Evolutionary conservation across 92 coral and sea anemone genomes (phyloP).

Genomic region (Actinostola sp.): DNA sequence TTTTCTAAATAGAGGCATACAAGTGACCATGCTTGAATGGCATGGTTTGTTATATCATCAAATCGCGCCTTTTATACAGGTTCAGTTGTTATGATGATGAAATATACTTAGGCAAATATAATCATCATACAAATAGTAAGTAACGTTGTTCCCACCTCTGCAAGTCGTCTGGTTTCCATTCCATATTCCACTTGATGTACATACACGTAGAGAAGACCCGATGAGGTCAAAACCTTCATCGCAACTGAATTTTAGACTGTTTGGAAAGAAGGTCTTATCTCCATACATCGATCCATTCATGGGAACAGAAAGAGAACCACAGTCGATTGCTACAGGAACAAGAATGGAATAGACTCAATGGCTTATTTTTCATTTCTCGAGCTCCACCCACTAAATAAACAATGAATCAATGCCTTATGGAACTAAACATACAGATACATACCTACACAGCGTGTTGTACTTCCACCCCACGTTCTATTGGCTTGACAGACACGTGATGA

Average conservation of each 20-base stretch:
- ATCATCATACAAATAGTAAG: no score
- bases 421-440: background rate
- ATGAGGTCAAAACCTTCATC: constrained; percentile 54
- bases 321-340: constrained; percentile 39
- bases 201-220: constrained; percentile 51
- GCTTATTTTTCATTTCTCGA: background rate
- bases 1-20: no score
- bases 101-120: no score
- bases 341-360: background rate
- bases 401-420: no score
- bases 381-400: background rate
- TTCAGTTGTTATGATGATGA: no score
- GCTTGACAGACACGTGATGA: constrained; percentile 35
- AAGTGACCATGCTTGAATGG: no score
- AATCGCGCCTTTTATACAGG: no score
- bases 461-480: constrained; percentile 56
- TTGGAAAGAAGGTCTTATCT: constrained; percentile 29
- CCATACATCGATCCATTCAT: constrained; percentile 44
- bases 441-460: constrained; percentile 51
- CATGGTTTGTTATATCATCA: no score
- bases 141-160: no score
- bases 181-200: constrained; percentile 75
- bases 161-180: constrained; percentile 46
- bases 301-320: constrained; percentile 37
- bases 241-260: constrained; percentile 39